These are phyloP conservation scores for Crotophaga sulcirostris DNA, from an alignment of 2,113 vertebrate genomes.

Conservation along the genomic window DNA sequence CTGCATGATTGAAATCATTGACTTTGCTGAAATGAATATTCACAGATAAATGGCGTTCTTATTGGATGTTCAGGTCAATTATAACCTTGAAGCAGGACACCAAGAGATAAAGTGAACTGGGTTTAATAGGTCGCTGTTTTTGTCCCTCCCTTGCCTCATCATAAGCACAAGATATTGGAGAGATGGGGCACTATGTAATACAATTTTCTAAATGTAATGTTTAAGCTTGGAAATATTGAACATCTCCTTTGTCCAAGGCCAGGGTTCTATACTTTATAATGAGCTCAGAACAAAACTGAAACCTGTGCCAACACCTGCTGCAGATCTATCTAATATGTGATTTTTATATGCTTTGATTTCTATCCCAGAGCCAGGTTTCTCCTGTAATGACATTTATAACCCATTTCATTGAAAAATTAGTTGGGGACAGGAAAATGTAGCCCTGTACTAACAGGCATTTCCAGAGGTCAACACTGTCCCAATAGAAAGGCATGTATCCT, in stretches of 20 bases:
- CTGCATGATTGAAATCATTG: constrained; percentile 62
- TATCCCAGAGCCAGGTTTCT: neutral
- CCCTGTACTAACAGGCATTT: neutral
- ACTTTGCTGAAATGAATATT: constrained; percentile 58
- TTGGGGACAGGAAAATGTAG: neutral
- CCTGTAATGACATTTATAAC: neutral
- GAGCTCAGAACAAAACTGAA: neutral
- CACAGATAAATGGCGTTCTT: neutral
- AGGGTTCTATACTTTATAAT: neutral
- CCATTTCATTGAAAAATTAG: neutral
- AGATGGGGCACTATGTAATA: neutral
- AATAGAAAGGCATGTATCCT: neutral
- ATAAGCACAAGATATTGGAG: neutral
- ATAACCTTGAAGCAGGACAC: neutral
- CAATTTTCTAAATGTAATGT: neutral
- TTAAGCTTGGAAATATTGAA: neutral
- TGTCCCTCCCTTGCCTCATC: neutral
- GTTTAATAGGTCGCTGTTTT: neutral
- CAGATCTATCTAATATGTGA: neutral
- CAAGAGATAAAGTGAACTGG: neutral
- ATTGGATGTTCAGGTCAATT: constrained; percentile 34
- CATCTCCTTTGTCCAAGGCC: neutral
- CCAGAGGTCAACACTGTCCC: neutral
- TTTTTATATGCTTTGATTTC: neutral
- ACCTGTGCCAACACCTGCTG: neutral